These are phyloP conservation scores for Chaetogeoica ovagalla DNA, from an alignment of 2,888 invertebrate species.

Conservation along the genomic window DNA sequence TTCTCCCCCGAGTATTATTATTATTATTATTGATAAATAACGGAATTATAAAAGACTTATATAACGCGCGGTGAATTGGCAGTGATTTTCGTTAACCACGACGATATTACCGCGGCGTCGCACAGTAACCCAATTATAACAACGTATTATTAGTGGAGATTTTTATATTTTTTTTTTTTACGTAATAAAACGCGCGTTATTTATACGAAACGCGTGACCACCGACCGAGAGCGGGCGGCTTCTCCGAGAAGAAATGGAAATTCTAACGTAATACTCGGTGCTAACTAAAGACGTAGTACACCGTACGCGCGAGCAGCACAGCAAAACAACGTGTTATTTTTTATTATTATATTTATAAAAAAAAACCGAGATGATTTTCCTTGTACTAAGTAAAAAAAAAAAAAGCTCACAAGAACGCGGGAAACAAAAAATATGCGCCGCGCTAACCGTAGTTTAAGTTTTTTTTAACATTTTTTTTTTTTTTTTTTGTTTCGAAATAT, in stretches of 20 bases:
- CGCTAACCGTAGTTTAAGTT: neutral
- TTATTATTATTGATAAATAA: neutral
- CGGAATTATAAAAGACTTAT: constrained; percentile 4
- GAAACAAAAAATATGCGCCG: neutral
- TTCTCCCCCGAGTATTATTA: neutral
- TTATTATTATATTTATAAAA: neutral
- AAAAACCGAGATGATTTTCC: neutral
- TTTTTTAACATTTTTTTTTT: too few species aligned
- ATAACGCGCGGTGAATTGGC: too few species aligned
- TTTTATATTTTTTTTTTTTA: too few species aligned
- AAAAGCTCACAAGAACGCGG: neutral
- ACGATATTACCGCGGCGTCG: too few species aligned
- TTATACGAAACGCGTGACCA: too few species aligned
- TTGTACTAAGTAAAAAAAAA: neutral
- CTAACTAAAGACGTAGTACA: too few species aligned
- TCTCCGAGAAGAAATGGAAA: neutral
- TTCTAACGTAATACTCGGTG: too few species aligned
- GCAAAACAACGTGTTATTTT: neutral
- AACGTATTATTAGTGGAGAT: too few species aligned
- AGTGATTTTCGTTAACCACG: too few species aligned
- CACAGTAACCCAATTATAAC: too few species aligned
- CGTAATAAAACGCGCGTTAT: neutral
- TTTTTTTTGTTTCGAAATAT: constrained; percentile 37
- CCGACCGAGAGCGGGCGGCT: too few species aligned
- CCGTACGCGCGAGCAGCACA: too few species aligned